Percentiles rank a stretch among this genome's conserved stretches.
Conservation (phyloP, 2,797 vertebrate species). For the Poeciliopsis turneri region DNA sequence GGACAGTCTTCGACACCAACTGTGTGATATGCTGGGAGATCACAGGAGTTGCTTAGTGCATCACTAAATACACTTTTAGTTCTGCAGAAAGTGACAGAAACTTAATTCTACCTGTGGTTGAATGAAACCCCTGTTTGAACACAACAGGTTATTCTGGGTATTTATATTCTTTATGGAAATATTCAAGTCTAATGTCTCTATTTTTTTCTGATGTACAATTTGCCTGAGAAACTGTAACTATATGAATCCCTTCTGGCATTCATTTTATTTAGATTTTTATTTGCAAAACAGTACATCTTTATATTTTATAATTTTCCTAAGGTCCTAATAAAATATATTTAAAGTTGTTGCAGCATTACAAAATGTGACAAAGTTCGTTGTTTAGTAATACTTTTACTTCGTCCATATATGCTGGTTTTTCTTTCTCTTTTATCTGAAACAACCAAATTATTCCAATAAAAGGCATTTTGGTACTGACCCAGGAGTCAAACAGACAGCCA, state of each 20-base stretch:
- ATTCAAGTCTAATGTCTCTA: neutral
- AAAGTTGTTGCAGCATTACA: neutral
- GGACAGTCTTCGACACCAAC: neutral
- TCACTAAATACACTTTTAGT: neutral
- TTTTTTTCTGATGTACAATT: neutral
- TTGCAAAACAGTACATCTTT: neutral
- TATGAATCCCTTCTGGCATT: neutral
- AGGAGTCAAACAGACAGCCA: neutral
- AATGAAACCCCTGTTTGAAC: neutral
- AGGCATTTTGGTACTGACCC: neutral
- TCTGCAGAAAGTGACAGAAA: neutral
- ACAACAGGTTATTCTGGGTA: neutral
- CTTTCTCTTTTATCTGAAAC: slow-evolving; percentile 3
- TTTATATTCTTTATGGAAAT: neutral
- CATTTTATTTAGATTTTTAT: neutral
- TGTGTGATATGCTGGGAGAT: neutral
- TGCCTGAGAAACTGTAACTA: neutral
- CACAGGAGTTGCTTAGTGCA: neutral
- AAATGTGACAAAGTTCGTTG: neutral
- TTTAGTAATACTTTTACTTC: slow-evolving; percentile 6
- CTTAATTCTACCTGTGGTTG: neutral
- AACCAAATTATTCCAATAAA: neutral
- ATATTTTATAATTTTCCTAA: neutral
- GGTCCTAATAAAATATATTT: neutral
- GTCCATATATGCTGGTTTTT: slow-evolving; percentile 16